Conservation (phyloP, 2,797 vertebrate genomes). For the Xiphorhynchus erythropygius region DNA sequence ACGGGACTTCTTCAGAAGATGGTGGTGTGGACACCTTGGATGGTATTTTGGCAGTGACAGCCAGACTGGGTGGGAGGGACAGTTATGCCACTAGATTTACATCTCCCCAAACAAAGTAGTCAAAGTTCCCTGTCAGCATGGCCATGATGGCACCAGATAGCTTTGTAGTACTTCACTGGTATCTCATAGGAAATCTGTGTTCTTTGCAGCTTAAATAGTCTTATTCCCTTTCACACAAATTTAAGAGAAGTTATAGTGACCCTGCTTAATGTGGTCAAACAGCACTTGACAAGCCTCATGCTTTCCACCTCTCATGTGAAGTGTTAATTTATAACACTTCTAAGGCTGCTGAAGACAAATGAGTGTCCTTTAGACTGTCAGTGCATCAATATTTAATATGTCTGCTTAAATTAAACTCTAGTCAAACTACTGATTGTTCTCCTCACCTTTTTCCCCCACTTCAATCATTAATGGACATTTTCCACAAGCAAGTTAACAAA, state of each 20-base stretch:
- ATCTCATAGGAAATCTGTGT: neutral
- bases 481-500: neutral
- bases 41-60: neutral
- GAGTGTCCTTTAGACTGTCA: slow-evolving; percentile 37
- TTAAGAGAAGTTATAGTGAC: neutral
- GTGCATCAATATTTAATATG: neutral
- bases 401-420: slow-evolving; percentile 25
- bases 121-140: neutral
- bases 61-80: neutral
- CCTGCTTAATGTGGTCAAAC: neutral
- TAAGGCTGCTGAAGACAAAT: neutral
- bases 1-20: neutral
- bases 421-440: neutral
- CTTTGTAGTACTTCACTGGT: neutral
- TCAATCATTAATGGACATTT: slow-evolving; percentile 49
- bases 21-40: fast-evolving
- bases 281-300: neutral
- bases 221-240: neutral
- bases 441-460: neutral
- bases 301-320: neutral
- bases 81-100: neutral
- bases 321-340: slow-evolving; percentile 18
- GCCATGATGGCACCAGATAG: neutral
- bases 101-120: neutral
- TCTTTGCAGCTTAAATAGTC: neutral